Evolutionary conservation across 2,797 vertebrate genomes (phyloP).

Genomic region (Karalla daura): DNA sequence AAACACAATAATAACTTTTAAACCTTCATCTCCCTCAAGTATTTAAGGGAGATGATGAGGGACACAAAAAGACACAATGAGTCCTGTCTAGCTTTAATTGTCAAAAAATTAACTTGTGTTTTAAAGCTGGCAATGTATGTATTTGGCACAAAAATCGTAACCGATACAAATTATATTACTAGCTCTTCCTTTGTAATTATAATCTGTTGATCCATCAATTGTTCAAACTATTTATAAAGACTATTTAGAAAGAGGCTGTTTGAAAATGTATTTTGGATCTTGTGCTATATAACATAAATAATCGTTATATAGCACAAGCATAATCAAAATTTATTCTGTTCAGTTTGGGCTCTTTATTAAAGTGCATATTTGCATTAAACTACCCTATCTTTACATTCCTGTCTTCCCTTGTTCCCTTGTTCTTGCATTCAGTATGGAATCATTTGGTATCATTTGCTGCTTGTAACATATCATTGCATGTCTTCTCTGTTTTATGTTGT

Average conservation of each 20-base stretch:
- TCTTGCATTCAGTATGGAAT: constrained; percentile 16
- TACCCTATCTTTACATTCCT: constrained; percentile 15
- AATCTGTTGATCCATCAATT: no score
- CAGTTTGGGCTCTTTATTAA: constrained; percentile 38
- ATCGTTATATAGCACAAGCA: no score
- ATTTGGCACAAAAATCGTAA: constrained; percentile 3
- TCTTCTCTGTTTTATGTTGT: constrained; percentile 28
- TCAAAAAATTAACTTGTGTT: constrained; percentile 5
- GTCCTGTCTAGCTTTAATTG: neutral
- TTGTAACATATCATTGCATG: constrained; percentile 39
- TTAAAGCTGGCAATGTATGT: neutral
- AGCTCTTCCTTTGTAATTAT: no score
- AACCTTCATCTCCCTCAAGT: no score
- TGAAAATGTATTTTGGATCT: no score
- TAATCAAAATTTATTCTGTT: constrained; percentile 41
- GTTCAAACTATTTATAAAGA: no score
- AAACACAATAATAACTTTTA: no score
- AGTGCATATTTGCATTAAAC: constrained; percentile 47
- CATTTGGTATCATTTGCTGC: constrained; percentile 52
- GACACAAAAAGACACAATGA: neutral
- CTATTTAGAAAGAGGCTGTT: no score
- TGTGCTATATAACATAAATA: no score
- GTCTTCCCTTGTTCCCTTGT: neutral
- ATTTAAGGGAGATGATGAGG: no score
- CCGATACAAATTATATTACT: no score